These are phyloP conservation scores for Irena cyanogastra DNA, from an alignment of 2,113 vertebrate species.

Conservation along the genomic window DNA sequence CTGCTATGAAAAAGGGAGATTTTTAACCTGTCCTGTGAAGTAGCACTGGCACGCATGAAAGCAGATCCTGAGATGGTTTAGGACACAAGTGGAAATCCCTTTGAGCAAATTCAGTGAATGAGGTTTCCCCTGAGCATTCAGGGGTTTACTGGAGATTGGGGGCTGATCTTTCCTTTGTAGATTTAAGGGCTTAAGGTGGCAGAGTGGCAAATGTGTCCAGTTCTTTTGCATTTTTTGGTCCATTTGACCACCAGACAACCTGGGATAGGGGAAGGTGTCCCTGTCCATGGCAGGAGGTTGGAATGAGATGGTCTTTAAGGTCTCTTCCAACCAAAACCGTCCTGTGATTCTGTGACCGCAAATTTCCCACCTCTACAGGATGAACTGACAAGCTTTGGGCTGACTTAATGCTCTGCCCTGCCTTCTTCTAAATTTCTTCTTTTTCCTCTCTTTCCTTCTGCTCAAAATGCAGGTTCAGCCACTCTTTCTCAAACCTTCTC, in stretches of 20 bases:
- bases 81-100: neutral
- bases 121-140: neutral
- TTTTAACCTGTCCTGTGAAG: neutral
- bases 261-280: neutral
- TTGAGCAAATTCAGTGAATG: neutral
- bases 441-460: neutral
- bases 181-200: neutral
- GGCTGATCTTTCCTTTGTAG: neutral
- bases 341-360: neutral
- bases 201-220: rapidly evolving
- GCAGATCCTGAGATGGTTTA: neutral
- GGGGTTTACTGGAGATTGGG: too few relatives aligned
- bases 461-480: neutral
- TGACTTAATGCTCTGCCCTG: neutral
- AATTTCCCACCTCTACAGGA: neutral
- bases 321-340: neutral
- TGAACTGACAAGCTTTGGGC: neutral
- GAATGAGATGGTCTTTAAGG: neutral
- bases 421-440: neutral
- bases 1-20: neutral
- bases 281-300: neutral
- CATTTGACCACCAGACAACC: neutral
- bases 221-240: neutral
- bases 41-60: neutral
- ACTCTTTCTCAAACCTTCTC: neutral